Evolutionary conservation across 2,113 vertebrate genomes (phyloP), one percentile per base, ranked within the genome.

Genomic region (Stegostoma tigrinum): DNA sequence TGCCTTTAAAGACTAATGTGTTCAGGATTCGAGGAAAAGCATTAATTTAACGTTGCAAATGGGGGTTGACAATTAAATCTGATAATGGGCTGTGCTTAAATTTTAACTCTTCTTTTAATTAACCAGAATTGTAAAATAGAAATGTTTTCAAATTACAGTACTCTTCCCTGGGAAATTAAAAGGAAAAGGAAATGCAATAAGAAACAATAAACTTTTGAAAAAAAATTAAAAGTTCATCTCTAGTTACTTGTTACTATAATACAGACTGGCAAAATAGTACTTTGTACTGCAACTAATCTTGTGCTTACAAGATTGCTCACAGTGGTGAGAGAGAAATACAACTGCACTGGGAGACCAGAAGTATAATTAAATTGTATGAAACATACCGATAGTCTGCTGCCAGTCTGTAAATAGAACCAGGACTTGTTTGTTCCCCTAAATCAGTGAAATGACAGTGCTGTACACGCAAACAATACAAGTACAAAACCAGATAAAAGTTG

Each of bases 331-430:
- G 17, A 93, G 66, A 64, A 66, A 34, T 66, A 23, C 17, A 66
- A 61, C 61, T 93, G 61, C 55, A 66, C 61, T 93, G 55, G 89
- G 89, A 93, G 89, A 17, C 61, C n/a, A 42, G 89, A 67, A 5
- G 66, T 93, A 67, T 93, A 66, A 93, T 93, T 67, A 93, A 93
- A 17, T 38, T 21, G 61, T 66, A 93, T 66, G 48, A 38, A 93
- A 93, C 42, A 10, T 61, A 61, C 55, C 12, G 1, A 21, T 61
- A 67, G 89, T 17, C 21, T 19, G 38, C 61, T 66, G 89, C 66
- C 64, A 66, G 21, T 66, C 55, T 93, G 64, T 55, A 87, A 34
- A 34, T 61, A 55, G 27, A 55, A 61, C 52, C 15, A 61, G 48
- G 27, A 55, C 5, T 1, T n/a, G n/a, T 10, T 66, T 67, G 66